A percentile compares a stretch with the other conserved stretches of the same genome.
These are phyloP conservation scores for Chloroclystis v-ata DNA, from an alignment of 2,888 invertebrate genomes.

Conservation along the genomic window DNA sequence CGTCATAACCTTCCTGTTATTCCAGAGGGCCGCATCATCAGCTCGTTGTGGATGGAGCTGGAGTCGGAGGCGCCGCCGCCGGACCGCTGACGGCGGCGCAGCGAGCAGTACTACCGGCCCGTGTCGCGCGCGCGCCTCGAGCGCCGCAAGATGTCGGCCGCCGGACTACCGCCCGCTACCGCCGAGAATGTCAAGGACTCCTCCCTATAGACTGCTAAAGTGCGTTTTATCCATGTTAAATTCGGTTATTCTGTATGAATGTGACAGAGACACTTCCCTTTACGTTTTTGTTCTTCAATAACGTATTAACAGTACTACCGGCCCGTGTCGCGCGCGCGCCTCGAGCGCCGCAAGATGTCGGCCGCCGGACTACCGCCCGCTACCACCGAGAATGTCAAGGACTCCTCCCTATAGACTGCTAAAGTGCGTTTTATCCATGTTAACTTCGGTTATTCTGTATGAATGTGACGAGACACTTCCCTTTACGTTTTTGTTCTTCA, in stretches of 20 bases:
- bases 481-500: too few relatives aligned
- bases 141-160: conserved; percentile 71
- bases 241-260: too few relatives aligned
- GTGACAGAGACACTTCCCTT: too few relatives aligned
- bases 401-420: conserved; percentile 26
- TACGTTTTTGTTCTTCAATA: too few relatives aligned
- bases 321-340: too few relatives aligned
- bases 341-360: conserved; percentile 68
- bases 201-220: background rate
- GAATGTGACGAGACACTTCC: too few relatives aligned
- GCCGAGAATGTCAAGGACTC: conserved; percentile 40
- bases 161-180: conserved; percentile 67
- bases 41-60: conserved; percentile 70
- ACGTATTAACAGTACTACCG: conserved; percentile 76
- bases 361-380: conserved; percentile 72
- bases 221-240: too few relatives aligned
- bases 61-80: conserved; percentile 62
- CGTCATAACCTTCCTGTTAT: too few relatives aligned
- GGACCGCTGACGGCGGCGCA: conserved; percentile 74
- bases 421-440: background rate
- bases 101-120: conserved; percentile 76
- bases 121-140: conserved; percentile 65
- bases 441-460: background rate
- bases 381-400: conserved; percentile 35
- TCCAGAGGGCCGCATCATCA: conserved; percentile 58